Evolutionary conservation across 2,797 vertebrate species (phyloP), one percentile per base, ranked within the genome.

Genomic region (Macrochelys suwanniensis): DNA sequence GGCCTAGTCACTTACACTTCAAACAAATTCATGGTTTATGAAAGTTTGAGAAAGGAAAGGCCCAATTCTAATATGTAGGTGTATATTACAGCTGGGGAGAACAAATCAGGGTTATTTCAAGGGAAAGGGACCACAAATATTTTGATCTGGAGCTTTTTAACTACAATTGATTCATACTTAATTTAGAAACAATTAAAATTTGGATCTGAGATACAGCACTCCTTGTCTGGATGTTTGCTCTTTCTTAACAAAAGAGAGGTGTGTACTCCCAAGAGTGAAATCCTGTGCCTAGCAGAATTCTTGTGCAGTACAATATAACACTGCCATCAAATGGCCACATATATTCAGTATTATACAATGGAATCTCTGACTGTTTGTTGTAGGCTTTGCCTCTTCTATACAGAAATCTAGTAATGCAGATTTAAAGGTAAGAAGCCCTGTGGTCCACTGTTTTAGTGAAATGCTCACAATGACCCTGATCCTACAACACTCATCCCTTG

Each of bases 271-370:
- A 77, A 80, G 28, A 83, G 31, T 57, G 88, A 92, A 88, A 59
- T 15, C 26, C 49, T 53, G 45, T 91, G 89, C 45, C 21, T 84
- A 53, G 54, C 1, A 23, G 88, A 85, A 47, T 47, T 1, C 0
- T 4, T 89, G 49, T 1, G 11, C 86, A 90, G 88, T 49, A 95
- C 91, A 95, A 97, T 90, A 97, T 94, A 96, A 97, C 84, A 96
- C 90, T 97, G 96, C 96, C 95, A 94, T 97, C 95, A 97, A 93
- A 97, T 96, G 96, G 96, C 61, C 76, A 94, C 82, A 94, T 51
- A 3, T 57, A 80, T 93, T 96, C 92, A 61, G 49, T 90, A n/a
- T 90, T 88, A 79, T 90, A 59, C 56, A 84, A 1, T 65, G 77
- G 13, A 31, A 84, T 47, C 61, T 89, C 4, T 37, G 78, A 54